These are phyloP conservation scores for Thinocorus orbignyianus DNA, from an alignment of 2,113 vertebrate species.

Conservation along the genomic window DNA sequence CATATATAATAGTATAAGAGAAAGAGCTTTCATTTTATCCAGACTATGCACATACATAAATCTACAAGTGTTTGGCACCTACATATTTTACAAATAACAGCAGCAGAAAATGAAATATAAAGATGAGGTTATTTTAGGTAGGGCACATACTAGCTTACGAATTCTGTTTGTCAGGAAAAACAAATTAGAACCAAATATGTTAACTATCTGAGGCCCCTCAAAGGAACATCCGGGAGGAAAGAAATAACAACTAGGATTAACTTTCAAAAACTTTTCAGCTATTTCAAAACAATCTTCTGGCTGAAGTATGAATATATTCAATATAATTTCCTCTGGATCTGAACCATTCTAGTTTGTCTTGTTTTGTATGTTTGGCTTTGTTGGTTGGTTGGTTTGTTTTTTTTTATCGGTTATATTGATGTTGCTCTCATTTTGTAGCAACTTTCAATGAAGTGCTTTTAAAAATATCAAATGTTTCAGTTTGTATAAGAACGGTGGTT, in stretches of 20 bases:
- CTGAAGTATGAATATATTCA: background rate
- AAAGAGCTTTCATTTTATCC: background rate
- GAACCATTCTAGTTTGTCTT: background rate
- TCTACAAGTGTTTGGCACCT: background rate
- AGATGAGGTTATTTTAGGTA: background rate
- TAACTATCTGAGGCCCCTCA: background rate
- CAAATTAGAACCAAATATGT: background rate
- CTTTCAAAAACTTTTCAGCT: background rate
- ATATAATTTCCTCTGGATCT: background rate
- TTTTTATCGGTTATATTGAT: background rate
- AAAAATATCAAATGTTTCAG: background rate
- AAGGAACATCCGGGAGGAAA: background rate
- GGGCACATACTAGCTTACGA: background rate
- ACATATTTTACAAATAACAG: background rate
- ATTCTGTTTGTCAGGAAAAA: background rate
- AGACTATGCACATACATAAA: background rate
- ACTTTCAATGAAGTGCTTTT: background rate
- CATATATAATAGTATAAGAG: background rate
- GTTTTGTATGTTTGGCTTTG: background rate
- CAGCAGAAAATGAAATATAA: background rate
- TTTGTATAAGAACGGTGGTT: background rate
- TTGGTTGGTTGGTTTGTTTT: background rate
- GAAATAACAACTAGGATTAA: background rate
- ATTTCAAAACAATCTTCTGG: background rate
- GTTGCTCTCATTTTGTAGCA: background rate